Percentiles rank a stretch among this genome's conserved stretches.
Evolutionary conservation across 2,888 invertebrate genomes (phyloP).

Genomic region (Chelonus formosanus): DNA sequence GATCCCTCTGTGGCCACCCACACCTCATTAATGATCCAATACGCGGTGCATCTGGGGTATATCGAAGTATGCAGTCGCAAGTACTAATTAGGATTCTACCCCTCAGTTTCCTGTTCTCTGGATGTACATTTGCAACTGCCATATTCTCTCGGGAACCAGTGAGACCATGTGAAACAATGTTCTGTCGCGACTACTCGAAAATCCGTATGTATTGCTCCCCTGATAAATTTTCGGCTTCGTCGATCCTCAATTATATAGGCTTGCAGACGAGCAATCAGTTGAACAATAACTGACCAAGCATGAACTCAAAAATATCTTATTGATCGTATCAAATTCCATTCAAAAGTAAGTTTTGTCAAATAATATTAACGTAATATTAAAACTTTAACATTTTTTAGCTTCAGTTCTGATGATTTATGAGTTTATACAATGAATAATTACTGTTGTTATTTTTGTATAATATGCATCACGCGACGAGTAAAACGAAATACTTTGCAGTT

Average conservation of each 20-base stretch:
- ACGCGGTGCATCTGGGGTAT: conserved; percentile 18
- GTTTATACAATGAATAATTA: too few species aligned
- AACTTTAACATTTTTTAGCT: too few species aligned
- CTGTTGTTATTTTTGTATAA: too few species aligned
- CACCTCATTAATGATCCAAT: conserved; percentile 33
- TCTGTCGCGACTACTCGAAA: conserved; percentile 25
- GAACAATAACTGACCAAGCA: too few species aligned
- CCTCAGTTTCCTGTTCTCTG: background rate
- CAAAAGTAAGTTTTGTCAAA: too few species aligned
- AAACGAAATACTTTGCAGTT: too few species aligned
- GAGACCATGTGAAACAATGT: conserved; percentile 27
- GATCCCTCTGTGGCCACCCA: conserved; percentile 25
- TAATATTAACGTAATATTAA: too few species aligned
- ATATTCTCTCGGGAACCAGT: conserved; percentile 15
- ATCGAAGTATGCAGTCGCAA: conserved; percentile 23
- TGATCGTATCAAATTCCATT: too few species aligned
- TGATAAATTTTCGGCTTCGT: conserved; percentile 22
- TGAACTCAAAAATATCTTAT: too few species aligned
- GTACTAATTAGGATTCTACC: conserved; percentile 32
- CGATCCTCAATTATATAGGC: conserved; percentile 22
- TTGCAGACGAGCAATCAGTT: conserved; percentile 10
- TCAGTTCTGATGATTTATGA: too few species aligned
- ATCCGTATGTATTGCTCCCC: conserved; percentile 22
- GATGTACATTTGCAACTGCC: conserved; percentile 11
- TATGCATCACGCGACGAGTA: too few species aligned